phyloP scores from a whole-genome alignment of 2,113 vertebrate species.

The Podiceps cristatus region DNA sequence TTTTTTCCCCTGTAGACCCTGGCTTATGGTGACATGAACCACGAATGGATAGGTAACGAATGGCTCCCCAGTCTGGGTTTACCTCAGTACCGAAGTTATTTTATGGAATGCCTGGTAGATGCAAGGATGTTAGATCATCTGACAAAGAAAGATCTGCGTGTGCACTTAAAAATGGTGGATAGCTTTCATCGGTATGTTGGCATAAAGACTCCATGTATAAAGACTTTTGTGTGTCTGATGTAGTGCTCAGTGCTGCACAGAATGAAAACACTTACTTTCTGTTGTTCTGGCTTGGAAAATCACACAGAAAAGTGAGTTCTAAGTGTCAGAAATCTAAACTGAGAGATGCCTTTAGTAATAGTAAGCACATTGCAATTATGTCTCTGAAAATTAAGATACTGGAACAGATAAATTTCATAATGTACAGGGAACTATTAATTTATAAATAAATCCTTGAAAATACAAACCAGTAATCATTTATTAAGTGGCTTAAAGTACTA shows the following conservation, averaged over 20 bases:
- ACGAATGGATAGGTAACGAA: constrained; percentile 99
- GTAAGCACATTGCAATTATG: neutral
- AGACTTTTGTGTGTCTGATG: neutral
- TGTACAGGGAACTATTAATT: neutral
- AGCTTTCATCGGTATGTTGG: constrained; percentile 95
- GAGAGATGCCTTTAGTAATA: neutral
- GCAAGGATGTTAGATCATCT: constrained; percentile 98
- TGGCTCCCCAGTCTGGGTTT: constrained; percentile 98
- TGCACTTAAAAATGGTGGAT: constrained; percentile 99
- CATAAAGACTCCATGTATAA: neutral
- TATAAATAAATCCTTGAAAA: neutral
- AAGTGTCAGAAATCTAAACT: neutral
- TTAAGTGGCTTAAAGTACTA: neutral
- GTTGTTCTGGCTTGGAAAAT: neutral
- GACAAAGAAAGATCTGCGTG: constrained; percentile 98
- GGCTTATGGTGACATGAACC: constrained; percentile 99
- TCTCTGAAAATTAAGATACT: neutral
- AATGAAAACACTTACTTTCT: neutral
- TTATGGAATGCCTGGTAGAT: constrained; percentile 99
- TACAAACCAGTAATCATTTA: neutral
- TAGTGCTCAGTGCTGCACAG: neutral
- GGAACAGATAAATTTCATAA: neutral
- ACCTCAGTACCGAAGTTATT: constrained; percentile 98
- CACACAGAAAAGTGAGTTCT: neutral
- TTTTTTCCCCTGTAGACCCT: constrained; percentile 83